Conservation (phyloP, 2,113 vertebrate species). For the Cryptomyrus ogoouensis region DNA sequence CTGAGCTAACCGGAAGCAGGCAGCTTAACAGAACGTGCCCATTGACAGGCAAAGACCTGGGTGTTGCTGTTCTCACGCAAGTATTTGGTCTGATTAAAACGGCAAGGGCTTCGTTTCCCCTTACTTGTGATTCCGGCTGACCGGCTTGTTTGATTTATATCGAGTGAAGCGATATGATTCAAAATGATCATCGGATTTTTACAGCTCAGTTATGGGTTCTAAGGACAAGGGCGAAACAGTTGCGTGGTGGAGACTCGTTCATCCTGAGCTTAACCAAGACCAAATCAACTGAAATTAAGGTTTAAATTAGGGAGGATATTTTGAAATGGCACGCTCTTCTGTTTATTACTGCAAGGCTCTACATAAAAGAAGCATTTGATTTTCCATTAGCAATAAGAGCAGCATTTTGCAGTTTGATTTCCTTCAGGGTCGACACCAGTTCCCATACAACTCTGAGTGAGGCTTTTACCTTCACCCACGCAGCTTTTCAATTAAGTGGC, state of each 20-base stretch:
- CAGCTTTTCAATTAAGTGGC: not conserved
- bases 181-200: not conserved
- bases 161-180: not conserved
- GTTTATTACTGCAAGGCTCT: not conserved
- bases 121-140: not conserved
- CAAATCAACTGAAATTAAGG: not conserved
- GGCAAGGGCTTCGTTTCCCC: not conserved
- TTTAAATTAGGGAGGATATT: not conserved
- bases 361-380: not conserved
- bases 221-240: not conserved
- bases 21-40: not conserved
- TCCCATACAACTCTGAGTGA: not conserved
- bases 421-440: not conserved
- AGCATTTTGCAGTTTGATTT: not conserved
- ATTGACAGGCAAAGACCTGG: not conserved
- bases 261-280: not conserved
- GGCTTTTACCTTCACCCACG: not conserved
- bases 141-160: not conserved
- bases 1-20: not conserved
- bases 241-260: not conserved
- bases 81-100: not conserved
- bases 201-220: not conserved
- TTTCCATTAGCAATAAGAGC: not conserved
- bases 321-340: not conserved
- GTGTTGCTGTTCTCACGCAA: not conserved